These are phyloP conservation scores for Pelobates cultripes DNA, from an alignment of 2,797 vertebrate species.

Conservation along the genomic window DNA sequence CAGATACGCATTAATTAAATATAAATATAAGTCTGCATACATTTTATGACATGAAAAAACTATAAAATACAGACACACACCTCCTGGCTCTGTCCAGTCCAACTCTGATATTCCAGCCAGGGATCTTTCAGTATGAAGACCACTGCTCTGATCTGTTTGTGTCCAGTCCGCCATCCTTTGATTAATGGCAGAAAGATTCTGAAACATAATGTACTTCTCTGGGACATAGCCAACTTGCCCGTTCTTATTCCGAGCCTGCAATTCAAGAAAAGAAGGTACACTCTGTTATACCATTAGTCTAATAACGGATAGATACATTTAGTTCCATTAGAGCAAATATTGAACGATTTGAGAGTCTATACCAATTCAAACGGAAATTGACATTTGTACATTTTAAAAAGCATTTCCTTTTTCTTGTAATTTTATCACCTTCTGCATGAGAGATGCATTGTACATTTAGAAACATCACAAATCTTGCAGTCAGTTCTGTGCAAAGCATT, in stretches of 20 bases:
- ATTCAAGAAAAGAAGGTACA: conserved; percentile 4
- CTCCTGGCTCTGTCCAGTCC: conserved; percentile 70
- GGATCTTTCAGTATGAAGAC: conserved; percentile 56
- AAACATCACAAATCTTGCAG: not conserved
- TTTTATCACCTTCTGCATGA: not conserved
- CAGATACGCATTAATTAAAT: too few species aligned
- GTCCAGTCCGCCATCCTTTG: not conserved
- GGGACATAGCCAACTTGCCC: conserved; percentile 85
- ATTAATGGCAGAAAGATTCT: conserved; percentile 58
- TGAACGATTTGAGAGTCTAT: not conserved
- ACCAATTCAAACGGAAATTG: not conserved
- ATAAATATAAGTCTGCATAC: too few species aligned
- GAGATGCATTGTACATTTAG: not conserved
- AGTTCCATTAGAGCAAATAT: conserved; percentile 14
- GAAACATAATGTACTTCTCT: conserved; percentile 81
- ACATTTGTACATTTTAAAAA: not conserved
- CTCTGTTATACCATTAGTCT: not conserved
- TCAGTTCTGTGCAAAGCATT: too few species aligned
- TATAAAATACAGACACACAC: conserved; percentile 55
- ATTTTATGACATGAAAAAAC: not conserved
- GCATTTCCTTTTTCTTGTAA: not conserved
- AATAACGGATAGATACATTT: conserved; percentile 5
- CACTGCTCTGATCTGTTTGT: conserved; percentile 43
- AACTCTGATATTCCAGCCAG: conserved; percentile 62
- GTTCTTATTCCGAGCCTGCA: conserved; percentile 81